phyloP scores from a whole-genome alignment of 2,888 invertebrate genomes.

The Archaeoteleia sp. region DNA sequence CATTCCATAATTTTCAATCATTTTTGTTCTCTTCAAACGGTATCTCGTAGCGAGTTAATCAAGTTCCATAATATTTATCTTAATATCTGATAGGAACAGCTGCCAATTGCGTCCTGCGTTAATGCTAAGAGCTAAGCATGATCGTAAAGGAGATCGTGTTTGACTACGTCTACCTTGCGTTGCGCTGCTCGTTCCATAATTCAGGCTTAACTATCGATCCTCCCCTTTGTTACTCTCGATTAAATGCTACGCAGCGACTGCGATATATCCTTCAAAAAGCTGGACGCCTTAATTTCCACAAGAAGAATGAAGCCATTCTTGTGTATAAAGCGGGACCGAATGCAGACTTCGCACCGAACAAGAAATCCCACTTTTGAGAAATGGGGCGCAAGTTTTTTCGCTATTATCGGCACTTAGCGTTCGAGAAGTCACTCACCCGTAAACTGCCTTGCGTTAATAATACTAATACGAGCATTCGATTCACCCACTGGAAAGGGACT shows the following conservation, averaged over 20 bases:
- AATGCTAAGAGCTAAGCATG: constrained; percentile 24
- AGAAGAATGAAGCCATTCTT: constrained; percentile 46
- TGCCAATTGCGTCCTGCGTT: constrained; percentile 30
- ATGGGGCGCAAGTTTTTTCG: constrained; percentile 49
- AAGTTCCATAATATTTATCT: constrained; percentile 24
- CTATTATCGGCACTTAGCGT: constrained; percentile 51
- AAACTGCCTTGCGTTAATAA: constrained; percentile 51
- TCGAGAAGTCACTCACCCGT: constrained; percentile 42
- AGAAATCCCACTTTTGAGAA: constrained; percentile 50
- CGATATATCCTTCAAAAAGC: constrained; percentile 47
- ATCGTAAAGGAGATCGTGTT: constrained; percentile 45
- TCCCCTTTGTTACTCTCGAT: constrained; percentile 48
- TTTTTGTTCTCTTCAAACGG: no score
- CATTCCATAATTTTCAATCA: no score
- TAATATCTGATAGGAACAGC: constrained; percentile 39
- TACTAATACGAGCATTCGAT: constrained; percentile 53
- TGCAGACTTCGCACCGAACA: constrained; percentile 42
- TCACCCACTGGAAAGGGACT: constrained; percentile 48
- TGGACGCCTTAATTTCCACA: constrained; percentile 44
- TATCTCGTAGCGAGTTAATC: constrained; percentile 40
- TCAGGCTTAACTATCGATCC: constrained; percentile 59
- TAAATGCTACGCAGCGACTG: constrained; percentile 53
- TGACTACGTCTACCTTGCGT: constrained; percentile 43
- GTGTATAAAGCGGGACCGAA: constrained; percentile 43
- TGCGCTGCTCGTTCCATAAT: constrained; percentile 57